Conservation (phyloP, 2,888 invertebrate genomes). For the Hypercompe scribonia region DNA sequence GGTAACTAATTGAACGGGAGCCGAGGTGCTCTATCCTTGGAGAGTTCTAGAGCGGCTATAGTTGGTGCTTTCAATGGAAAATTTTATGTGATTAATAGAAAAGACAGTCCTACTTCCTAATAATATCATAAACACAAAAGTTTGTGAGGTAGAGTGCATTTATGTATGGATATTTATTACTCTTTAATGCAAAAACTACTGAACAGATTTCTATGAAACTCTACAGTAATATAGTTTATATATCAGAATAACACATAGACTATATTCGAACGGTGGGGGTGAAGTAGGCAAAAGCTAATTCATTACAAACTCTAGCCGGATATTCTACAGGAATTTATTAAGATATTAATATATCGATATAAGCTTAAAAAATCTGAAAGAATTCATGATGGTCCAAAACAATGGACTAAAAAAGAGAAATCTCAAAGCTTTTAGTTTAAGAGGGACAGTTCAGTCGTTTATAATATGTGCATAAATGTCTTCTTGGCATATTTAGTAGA, state of each 20-base stretch:
- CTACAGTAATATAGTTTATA: too few relatives aligned
- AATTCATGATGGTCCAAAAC: background rate
- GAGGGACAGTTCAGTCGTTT: background rate
- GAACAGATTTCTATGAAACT: too few relatives aligned
- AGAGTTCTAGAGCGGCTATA: background rate
- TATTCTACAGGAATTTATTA: background rate
- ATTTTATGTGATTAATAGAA: background rate
- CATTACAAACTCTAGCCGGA: background rate
- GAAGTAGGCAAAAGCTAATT: too few relatives aligned
- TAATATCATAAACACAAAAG: too few relatives aligned
- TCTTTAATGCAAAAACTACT: too few relatives aligned
- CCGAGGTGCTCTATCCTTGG: slow-evolving; percentile 11
- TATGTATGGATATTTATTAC: too few relatives aligned
- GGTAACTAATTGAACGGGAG: slow-evolving; percentile 52
- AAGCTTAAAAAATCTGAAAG: background rate
- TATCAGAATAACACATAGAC: too few relatives aligned
- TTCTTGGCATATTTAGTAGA: too few relatives aligned
- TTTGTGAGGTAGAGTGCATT: too few relatives aligned
- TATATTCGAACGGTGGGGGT: too few relatives aligned
- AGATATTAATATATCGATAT: background rate
- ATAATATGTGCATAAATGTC: too few relatives aligned
- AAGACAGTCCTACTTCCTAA: too few relatives aligned
- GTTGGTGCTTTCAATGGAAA: background rate
- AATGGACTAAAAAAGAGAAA: background rate
- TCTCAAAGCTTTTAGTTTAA: background rate